Base-by-base conservation (phyloP, 2,888 invertebrate species). In the Pristionchus fissidentatus region DNA sequence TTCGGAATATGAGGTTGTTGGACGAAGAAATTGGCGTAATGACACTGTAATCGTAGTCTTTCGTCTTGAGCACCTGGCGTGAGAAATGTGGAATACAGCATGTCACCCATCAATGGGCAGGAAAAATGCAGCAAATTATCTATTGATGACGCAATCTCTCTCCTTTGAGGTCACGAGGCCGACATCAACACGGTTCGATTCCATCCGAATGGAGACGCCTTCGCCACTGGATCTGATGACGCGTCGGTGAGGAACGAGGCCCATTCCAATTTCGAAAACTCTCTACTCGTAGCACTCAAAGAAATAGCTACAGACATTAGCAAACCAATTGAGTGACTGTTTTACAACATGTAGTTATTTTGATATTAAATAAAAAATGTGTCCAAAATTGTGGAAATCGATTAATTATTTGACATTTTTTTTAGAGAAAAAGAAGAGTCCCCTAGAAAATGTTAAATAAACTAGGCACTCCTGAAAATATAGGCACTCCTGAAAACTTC, bases 211-310 rank as follows among this genome's bases (percentile, higher is more conserved):
- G 99, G 99, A 70, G 99, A 99, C 94, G 97, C 98, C 83, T 96
- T 99, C 85, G 98, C 97, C 77, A 97, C 98, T 38, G 99, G 98
- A 35, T 96, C 97, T n/a, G 99, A 99, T 93, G 99, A 99, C 94
- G 96, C 97, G 70, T 96, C 97, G 83, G 96, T 96, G 93, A 93
- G 94, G 3, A 19, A 32, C n/a, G 60, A 8, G n/a, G n/a, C n/a
- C n/a, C n/a, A n/a, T n/a, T n/a, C n/a, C n/a, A n/a, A n/a, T n/a
- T n/a, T n/a, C n/a, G n/a, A n/a, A n/a, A n/a, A n/a, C n/a, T n/a
- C n/a, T n/a, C n/a, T n/a, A n/a, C n/a, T n/a, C n/a, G n/a, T n/a
- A n/a, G n/a, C n/a, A n/a, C n/a, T n/a, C n/a, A n/a, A n/a, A n/a
- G n/a, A n/a, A n/a, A n/a, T n/a, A n/a, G n/a, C n/a, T n/a, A n/a